Evolutionary conservation across 2,113 vertebrate genomes (phyloP), one percentile per base, ranked within the genome.

Genomic region (Oxyruncus cristatus): DNA sequence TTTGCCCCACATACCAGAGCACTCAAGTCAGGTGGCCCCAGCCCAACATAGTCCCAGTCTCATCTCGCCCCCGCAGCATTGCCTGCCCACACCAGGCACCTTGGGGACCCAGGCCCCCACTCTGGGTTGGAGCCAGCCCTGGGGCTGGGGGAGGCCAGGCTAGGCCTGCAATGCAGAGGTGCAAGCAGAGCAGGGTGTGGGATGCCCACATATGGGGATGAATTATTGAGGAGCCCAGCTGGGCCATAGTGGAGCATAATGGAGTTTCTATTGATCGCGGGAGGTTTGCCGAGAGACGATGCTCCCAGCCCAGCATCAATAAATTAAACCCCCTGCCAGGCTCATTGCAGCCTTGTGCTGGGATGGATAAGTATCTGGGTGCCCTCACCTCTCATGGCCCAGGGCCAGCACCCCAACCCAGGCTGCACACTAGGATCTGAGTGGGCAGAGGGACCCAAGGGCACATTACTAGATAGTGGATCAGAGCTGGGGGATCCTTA

Each of bases 141-240:
- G 22, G 46, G 66, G 30, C 42, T 47, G 39, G 56, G 72, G 76
- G 39, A 87, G 50, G 41, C 35, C 88, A 89, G 70, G 76, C 46
- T 85, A 87, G 80, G 87, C 86, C 92, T 94, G 96, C 95, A 96
- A 94, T 96, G 96, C 94, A 80, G 94, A 92, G 62, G 50, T 42
- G 56, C 1, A 4, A 93, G 58, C 4, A 1, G 82, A 94, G 81
- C 1, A 0, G 71, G 56, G 67, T 59, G 76, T 0, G 1, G 90
- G 87, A 83, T 59, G 88, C 86, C 85, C 7, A 1, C 55, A 83
- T 20, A 28, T 37, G 75, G 59, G 52, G 33, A 95, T 96, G 92
- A 96, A 97, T 97, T 95, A 97, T 96, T 95, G 91, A 97, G 93
- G 78, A 97, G 92, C 93, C 93, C 82, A 20, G 92, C 95, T 88